phyloP scores from a whole-genome alignment of 2,797 vertebrate species.

The Dendrocincla fuliginosa region DNA sequence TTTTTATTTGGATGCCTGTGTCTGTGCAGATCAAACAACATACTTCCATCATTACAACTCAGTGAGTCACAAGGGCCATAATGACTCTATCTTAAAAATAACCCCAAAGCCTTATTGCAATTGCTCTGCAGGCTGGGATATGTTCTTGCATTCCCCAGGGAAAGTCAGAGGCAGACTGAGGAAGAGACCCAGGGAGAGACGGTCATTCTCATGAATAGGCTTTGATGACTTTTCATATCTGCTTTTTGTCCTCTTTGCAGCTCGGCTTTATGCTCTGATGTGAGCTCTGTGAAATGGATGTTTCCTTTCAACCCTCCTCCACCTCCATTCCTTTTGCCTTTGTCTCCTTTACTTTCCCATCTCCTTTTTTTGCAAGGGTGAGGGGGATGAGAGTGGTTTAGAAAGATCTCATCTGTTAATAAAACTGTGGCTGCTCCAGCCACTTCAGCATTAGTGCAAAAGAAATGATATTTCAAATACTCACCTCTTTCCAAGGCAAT shows the following conservation, averaged over 20 bases:
- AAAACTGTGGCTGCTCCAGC: neutral
- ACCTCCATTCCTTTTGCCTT: neutral
- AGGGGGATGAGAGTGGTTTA: neutral
- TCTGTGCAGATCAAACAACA: constrained; percentile 24
- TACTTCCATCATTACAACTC: neutral
- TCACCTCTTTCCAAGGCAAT: neutral
- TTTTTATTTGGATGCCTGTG: neutral
- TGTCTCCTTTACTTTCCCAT: neutral
- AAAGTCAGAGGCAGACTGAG: neutral
- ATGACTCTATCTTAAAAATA: constrained; percentile 34
- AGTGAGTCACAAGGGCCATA: constrained; percentile 24
- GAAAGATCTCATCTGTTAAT: neutral
- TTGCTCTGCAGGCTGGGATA: neutral
- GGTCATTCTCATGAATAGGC: neutral
- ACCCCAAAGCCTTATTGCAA: neutral
- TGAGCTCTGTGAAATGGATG: neutral
- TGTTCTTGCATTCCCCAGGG: neutral
- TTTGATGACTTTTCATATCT: constrained; percentile 10
- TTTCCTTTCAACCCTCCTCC: neutral
- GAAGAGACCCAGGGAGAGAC: neutral
- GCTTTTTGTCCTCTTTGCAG: constrained; percentile 14
- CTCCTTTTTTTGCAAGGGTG: neutral
- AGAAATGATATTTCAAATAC: neutral
- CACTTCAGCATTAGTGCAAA: neutral
- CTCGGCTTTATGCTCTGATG: neutral